These are phyloP conservation scores for Calameuta pallipes DNA, from an alignment of 2,888 invertebrate genomes.

Conservation along the genomic window DNA sequence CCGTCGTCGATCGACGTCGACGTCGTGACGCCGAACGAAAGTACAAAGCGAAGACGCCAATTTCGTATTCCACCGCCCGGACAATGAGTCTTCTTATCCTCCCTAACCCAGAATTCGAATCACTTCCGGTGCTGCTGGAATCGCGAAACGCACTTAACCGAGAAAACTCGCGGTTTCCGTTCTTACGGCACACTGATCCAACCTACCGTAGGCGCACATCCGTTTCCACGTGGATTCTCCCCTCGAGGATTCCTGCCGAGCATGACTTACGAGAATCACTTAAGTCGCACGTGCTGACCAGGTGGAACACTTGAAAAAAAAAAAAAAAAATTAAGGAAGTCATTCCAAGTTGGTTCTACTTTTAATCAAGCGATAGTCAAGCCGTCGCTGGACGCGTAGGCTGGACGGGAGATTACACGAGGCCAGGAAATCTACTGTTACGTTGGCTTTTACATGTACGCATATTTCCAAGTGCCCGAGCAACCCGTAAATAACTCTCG, in stretches of 20 bases:
- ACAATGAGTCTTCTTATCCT: conserved; percentile 10
- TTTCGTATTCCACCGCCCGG: background rate
- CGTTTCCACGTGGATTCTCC: background rate
- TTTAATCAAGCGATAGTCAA: background rate
- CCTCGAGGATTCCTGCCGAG: background rate
- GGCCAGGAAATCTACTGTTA: background rate
- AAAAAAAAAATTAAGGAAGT: background rate
- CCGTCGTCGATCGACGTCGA: background rate
- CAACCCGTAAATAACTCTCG: background rate
- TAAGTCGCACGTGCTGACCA: background rate
- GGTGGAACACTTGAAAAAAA: background rate
- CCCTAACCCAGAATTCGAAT: conserved; percentile 33
- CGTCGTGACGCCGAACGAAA: background rate
- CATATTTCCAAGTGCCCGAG: background rate
- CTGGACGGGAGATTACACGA: background rate
- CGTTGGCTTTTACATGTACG: background rate
- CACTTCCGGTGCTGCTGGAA: conserved; percentile 45
- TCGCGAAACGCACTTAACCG: conserved; percentile 53
- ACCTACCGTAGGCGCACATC: background rate
- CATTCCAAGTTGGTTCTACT: background rate
- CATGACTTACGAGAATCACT: background rate
- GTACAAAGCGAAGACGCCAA: background rate
- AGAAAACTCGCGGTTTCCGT: conserved; percentile 12
- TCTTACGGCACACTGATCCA: background rate
- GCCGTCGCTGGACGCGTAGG: background rate